phyloP scores from a whole-genome alignment of 2,797 vertebrate species.

The Orestias chungarensis region DNA sequence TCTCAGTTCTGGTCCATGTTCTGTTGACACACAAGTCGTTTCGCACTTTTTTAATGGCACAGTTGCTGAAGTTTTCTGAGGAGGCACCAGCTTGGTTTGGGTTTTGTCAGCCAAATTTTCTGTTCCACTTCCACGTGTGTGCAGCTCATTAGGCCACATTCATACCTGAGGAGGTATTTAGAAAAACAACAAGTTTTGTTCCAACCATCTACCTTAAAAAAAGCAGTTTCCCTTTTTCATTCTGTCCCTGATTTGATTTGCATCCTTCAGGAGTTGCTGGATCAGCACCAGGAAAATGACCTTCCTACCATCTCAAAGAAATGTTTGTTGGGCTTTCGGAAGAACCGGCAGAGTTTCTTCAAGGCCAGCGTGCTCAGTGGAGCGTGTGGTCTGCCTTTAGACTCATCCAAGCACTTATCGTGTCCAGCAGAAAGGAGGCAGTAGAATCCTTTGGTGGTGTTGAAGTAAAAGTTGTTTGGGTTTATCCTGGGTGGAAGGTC shows the following conservation, averaged over 20 bases:
- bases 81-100: constrained; percentile 52
- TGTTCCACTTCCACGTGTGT: constrained; percentile 2
- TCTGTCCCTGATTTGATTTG: constrained; percentile 41
- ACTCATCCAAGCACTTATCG: constrained; percentile 85
- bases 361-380: constrained; percentile 74
- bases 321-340: constrained; percentile 78
- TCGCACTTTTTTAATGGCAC: constrained; percentile 52
- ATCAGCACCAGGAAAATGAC: constrained; percentile 85
- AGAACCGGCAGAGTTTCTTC: constrained; percentile 80
- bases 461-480: constrained; percentile 85
- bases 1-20: constrained; percentile 23
- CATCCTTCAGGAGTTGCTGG: background rate
- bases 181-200: too few species aligned
- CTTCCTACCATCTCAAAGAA: constrained; percentile 85
- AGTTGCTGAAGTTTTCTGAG: constrained; percentile 34
- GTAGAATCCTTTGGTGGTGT: constrained; percentile 86
- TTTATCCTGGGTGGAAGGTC: constrained; percentile 76
- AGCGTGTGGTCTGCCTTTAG: constrained; percentile 84
- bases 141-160: constrained; percentile 32
- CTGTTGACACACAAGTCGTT: constrained; percentile 9
- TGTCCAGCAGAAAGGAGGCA: constrained; percentile 81
- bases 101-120: constrained; percentile 14
- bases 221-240: background rate
- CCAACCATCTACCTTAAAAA: constrained; percentile 31
- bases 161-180: constrained; percentile 61